These are phyloP conservation scores for Watersipora subatra DNA, from an alignment of 1,140 invertebrate species.

Conservation along the genomic window DNA sequence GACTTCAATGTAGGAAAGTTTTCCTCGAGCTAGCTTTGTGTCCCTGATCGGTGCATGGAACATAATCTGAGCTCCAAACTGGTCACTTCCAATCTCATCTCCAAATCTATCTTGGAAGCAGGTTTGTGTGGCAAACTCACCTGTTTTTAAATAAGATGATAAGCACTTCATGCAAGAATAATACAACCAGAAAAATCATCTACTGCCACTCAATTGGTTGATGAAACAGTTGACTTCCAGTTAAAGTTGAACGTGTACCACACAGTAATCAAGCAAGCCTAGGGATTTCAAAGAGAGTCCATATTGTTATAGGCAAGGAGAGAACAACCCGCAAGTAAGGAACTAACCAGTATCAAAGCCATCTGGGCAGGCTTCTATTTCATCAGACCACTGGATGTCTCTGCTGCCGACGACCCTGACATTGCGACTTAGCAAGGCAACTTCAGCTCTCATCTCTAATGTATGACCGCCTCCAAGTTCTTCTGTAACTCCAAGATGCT, in stretches of 20 bases:
- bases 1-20: slow-evolving; percentile 22
- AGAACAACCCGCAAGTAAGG: too few relatives aligned
- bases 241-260: too few relatives aligned
- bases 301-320: too few relatives aligned
- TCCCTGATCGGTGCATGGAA: not conserved
- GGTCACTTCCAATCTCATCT: slow-evolving; percentile 11
- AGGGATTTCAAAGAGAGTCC: too few relatives aligned
- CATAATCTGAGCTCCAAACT: slow-evolving; percentile 10
- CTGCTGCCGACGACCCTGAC: slow-evolving; percentile 21
- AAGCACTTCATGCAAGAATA: too few relatives aligned
- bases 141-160: too few relatives aligned
- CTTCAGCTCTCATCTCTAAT: slow-evolving; percentile 28
- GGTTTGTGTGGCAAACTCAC: slow-evolving; percentile 30
- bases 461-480: slow-evolving; percentile 12
- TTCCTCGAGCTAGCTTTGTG: slow-evolving; percentile 8
- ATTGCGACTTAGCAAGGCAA: slow-evolving; percentile 29
- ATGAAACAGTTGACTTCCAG: too few relatives aligned
- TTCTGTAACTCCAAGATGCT: slow-evolving; percentile 18
- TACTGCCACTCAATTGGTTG: too few relatives aligned
- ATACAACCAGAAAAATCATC: too few relatives aligned
- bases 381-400: slow-evolving; percentile 17
- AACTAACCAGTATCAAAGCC: slow-evolving; percentile 36
- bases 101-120: slow-evolving; percentile 28
- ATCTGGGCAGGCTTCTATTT: slow-evolving; percentile 25
- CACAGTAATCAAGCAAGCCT: too few relatives aligned